Evolutionary conservation across 2,113 vertebrate genomes (phyloP).

Genomic region (Gallinago paraguaiae): DNA sequence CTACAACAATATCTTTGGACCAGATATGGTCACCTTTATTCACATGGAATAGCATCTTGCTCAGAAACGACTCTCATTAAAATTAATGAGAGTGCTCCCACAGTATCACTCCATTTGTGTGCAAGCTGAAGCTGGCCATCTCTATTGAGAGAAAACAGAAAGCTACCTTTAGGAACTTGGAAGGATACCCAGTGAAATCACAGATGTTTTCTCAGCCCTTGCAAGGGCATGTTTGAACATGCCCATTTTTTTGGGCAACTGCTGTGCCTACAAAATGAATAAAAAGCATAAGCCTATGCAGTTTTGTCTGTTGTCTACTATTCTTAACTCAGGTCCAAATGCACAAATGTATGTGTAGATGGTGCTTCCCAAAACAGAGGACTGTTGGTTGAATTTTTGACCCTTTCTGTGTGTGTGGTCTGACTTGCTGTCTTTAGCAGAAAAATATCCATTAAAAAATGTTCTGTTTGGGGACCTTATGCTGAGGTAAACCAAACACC

Average conservation of each 20-base stretch:
- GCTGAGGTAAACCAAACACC: constrained; percentile 12
- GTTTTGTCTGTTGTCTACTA: not conserved
- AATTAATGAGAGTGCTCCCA: not conserved
- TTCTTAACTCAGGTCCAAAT: not conserved
- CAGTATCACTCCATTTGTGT: not conserved
- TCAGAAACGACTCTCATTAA: not conserved
- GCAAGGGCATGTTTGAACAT: not conserved
- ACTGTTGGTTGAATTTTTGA: not conserved
- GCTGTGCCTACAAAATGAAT: not conserved
- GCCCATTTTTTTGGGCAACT: not conserved
- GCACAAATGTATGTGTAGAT: not conserved
- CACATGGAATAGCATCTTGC: not conserved
- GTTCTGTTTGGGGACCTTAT: not conserved
- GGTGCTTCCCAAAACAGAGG: not conserved
- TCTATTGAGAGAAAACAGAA: not conserved
- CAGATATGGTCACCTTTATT: not conserved
- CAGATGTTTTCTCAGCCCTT: not conserved
- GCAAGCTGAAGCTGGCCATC: not conserved
- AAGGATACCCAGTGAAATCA: not conserved
- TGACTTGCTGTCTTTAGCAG: constrained; percentile 36
- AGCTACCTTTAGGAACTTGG: not conserved
- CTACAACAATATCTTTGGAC: not conserved
- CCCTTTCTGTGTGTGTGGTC: not conserved
- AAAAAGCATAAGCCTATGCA: not conserved
- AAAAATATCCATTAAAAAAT: constrained; percentile 25